Conservation (phyloP, 1,140 invertebrate genomes). For the Dryas iulia region DNA sequence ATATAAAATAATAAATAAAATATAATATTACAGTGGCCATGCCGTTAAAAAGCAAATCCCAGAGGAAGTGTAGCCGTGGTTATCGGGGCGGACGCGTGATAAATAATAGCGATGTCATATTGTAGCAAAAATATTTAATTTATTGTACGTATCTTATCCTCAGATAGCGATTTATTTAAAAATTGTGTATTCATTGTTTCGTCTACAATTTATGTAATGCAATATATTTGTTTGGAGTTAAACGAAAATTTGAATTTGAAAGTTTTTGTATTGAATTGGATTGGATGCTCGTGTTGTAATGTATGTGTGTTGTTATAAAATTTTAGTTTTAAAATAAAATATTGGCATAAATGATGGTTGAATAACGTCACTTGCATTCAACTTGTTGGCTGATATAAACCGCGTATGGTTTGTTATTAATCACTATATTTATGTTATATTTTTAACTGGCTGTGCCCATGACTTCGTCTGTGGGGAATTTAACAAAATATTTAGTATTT, state of each 20-base stretch:
- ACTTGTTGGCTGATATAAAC: too few relatives aligned
- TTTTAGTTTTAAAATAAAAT: neutral
- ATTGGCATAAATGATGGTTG: too few relatives aligned
- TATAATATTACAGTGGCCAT: conserved; percentile 4
- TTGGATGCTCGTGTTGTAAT: too few relatives aligned
- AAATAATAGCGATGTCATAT: conserved; percentile 37
- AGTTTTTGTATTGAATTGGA: neutral
- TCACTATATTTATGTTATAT: too few relatives aligned
- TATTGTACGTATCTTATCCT: conserved; percentile 37
- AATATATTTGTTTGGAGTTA: neutral
- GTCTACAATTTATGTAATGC: neutral
- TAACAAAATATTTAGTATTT: too few relatives aligned
- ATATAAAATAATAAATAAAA: too few relatives aligned
- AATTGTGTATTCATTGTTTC: conserved; percentile 2
- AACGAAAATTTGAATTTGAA: neutral
- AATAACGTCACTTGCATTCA: too few relatives aligned
- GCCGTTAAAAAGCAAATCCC: conserved; percentile 25
- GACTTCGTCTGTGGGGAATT: too few relatives aligned
- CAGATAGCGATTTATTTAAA: conserved; percentile 25
- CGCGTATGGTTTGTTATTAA: too few relatives aligned
- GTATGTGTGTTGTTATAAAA: too few relatives aligned
- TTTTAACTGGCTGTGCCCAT: too few relatives aligned
- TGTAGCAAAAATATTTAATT: conserved; percentile 41
- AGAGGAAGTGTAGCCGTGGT: conserved; percentile 35
- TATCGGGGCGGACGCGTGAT: conserved; percentile 42